Conservation (phyloP, 2,113 vertebrate genomes). For the Sialia sialis region DNA sequence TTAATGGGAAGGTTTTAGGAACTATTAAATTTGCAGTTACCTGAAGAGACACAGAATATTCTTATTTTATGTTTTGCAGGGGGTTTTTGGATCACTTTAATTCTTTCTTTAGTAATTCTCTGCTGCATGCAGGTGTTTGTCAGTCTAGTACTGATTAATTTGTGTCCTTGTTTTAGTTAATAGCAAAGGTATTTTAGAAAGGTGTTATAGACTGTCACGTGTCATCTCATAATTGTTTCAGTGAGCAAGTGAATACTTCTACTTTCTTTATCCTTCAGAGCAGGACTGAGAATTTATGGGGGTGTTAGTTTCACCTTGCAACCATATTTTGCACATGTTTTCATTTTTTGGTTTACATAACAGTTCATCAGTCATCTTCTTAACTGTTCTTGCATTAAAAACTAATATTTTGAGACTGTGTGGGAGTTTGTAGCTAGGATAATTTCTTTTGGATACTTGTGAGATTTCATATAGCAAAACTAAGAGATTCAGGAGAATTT, state of each 20-base stretch:
- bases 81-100: background rate
- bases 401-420: background rate
- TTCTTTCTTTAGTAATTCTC: background rate
- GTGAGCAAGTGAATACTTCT: background rate
- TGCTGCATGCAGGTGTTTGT: background rate
- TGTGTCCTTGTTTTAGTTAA: background rate
- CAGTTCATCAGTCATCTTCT: background rate
- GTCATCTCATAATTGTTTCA: background rate
- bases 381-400: background rate
- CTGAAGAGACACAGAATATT: background rate
- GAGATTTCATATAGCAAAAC: background rate
- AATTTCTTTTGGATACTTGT: background rate
- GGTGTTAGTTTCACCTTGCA: background rate
- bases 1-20: background rate
- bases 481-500: background rate
- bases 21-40: background rate
- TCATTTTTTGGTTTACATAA: background rate
- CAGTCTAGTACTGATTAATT: background rate
- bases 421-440: background rate
- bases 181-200: background rate
- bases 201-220: background rate
- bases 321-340: background rate
- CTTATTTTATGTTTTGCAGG: background rate
- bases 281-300: background rate
- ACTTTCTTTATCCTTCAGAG: background rate